A percentile compares a stretch with the other conserved stretches of the same genome.
These are phyloP conservation scores for Notodonta ziczac DNA, from an alignment of 2,888 invertebrate species.

Conservation along the genomic window DNA sequence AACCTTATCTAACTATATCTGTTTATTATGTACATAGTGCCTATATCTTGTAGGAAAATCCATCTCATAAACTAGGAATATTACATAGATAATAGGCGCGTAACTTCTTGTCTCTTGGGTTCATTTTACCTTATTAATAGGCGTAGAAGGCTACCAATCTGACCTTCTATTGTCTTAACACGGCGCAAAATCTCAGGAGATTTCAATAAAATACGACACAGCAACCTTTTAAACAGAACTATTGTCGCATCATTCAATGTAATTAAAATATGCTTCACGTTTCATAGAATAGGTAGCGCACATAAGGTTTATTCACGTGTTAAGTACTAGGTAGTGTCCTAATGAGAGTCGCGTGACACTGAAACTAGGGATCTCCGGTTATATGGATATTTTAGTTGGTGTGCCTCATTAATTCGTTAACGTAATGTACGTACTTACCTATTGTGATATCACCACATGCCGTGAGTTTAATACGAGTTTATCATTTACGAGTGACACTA, in stretches of 20 bases:
- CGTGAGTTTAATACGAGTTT: constrained; percentile 51
- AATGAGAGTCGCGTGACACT: constrained; percentile 70
- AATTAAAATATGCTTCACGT: constrained; percentile 16
- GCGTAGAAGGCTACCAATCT: constrained; percentile 15
- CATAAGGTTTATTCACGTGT: constrained; percentile 17
- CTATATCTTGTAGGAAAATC: neutral
- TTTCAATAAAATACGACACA: constrained; percentile 19
- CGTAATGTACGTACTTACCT: constrained; percentile 49
- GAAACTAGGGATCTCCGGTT: constrained; percentile 48
- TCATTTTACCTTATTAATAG: neutral
- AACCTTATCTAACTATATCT: neutral
- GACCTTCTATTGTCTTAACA: constrained; percentile 38
- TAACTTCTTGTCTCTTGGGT: too few relatives aligned
- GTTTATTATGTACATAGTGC: neutral
- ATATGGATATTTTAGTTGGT: constrained; percentile 57
- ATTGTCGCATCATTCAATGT: constrained; percentile 3
- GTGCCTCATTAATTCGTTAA: constrained; percentile 68
- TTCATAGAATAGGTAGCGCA: constrained; percentile 13
- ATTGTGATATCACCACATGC: constrained; percentile 66
- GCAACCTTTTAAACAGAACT: constrained; percentile 15
- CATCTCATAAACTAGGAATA: neutral
- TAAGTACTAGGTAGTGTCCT: constrained; percentile 19
- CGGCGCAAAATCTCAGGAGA: constrained; percentile 10
- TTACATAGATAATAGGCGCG: neutral
- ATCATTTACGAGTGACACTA: constrained; percentile 55